A percentile compares a stretch with the other conserved stretches of the same genome.
These are phyloP conservation scores for Phocoena phocoena DNA, from an alignment of 2,113 vertebrate genomes.

Conservation along the genomic window DNA sequence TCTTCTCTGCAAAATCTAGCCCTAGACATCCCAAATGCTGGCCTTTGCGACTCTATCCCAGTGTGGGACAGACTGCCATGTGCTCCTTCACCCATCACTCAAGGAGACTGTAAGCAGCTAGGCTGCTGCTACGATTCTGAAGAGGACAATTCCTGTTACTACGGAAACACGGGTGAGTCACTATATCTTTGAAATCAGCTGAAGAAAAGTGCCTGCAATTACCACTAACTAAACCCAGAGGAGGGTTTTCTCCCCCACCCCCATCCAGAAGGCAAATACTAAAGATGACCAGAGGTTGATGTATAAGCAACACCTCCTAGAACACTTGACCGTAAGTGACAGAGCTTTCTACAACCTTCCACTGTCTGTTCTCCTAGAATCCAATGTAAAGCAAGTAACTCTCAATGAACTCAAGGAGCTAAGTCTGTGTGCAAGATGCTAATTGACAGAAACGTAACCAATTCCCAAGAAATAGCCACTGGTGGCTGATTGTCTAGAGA, in stretches of 20 bases:
- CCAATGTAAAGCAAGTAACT: neutral
- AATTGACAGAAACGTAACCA: neutral
- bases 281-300: neutral
- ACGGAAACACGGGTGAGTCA: constrained; percentile 78
- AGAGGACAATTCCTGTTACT: constrained; percentile 75
- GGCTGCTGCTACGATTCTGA: constrained; percentile 77
- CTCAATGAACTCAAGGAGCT: neutral
- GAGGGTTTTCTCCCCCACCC: too few species aligned
- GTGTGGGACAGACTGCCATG: constrained; percentile 61
- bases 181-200: neutral
- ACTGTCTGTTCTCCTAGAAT: neutral
- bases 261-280: neutral
- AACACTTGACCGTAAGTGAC: neutral
- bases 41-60: constrained; percentile 57
- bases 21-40: constrained; percentile 36
- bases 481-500: neutral
- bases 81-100: neutral
- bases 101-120: constrained; percentile 35
- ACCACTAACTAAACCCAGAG: neutral
- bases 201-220: neutral
- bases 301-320: too few species aligned
- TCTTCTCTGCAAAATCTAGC: constrained; percentile 26
- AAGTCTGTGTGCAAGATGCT: neutral
- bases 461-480: neutral
- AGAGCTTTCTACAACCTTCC: neutral